phyloP scores from a whole-genome alignment of 2,888 invertebrate species.

The Coleophora flavipennella region DNA sequence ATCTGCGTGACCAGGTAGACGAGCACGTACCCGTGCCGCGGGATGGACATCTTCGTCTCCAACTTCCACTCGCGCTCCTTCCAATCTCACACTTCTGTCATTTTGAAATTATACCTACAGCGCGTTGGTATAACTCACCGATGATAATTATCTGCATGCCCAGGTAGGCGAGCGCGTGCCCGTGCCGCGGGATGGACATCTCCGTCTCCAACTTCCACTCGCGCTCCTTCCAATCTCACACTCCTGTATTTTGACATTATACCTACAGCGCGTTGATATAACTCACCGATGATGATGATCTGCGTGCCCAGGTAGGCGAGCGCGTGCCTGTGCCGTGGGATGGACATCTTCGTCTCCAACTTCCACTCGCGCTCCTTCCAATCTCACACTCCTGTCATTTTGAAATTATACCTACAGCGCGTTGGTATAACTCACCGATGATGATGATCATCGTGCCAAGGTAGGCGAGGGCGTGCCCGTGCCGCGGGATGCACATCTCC shows the following conservation, averaged over 20 bases:
- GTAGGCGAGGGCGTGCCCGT: constrained; percentile 76
- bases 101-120: too few relatives aligned
- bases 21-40: constrained; percentile 77
- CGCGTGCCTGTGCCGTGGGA: constrained; percentile 77
- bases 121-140: too few relatives aligned
- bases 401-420: too few relatives aligned
- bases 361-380: constrained; percentile 70
- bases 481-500: constrained; percentile 76
- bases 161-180: constrained; percentile 75
- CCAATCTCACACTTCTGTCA: constrained; percentile 75
- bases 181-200: constrained; percentile 77
- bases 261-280: too few relatives aligned
- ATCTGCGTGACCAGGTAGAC: constrained; percentile 77
- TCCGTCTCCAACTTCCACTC: constrained; percentile 73
- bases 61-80: constrained; percentile 69
- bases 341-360: constrained; percentile 73
- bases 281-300: constrained; percentile 75
- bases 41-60: constrained; percentile 74
- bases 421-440: constrained; percentile 46
- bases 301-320: constrained; percentile 76
- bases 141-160: constrained; percentile 77
- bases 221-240: constrained; percentile 70
- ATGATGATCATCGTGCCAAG: constrained; percentile 77
- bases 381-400: too few relatives aligned
- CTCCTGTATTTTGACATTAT: too few relatives aligned